phyloP scores from a whole-genome alignment of 2,888 invertebrate species.

The Sipha maydis region DNA sequence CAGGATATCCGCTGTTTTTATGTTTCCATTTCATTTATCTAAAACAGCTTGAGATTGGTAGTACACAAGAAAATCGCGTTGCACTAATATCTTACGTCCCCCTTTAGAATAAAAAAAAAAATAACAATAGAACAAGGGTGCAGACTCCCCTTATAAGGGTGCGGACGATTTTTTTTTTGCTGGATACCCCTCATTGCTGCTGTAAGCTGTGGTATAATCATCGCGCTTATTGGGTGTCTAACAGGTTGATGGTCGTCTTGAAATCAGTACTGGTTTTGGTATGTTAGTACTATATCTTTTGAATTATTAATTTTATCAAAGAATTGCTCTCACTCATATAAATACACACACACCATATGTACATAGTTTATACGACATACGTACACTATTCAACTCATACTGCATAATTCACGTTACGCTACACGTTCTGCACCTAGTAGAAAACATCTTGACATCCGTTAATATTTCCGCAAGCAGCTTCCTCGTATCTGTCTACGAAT shows the following conservation, averaged over 20 bases:
- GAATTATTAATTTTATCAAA: not conserved
- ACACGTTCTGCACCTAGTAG: constrained; percentile 5
- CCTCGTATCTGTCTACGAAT: not conserved
- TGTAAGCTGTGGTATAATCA: not conserved
- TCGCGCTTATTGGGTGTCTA: not conserved
- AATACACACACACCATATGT: not conserved
- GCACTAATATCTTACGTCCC: constrained; percentile 43
- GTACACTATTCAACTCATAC: constrained; percentile 3
- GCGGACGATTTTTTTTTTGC: not conserved
- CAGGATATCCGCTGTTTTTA: constrained; percentile 46
- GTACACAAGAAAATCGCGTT: not conserved
- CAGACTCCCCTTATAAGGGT: constrained; percentile 24
- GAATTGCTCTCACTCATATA: not conserved
- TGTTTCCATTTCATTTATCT: constrained; percentile 48
- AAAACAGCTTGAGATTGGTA: constrained; percentile 50
- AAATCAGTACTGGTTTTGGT: constrained; percentile 29
- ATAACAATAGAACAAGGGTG: constrained; percentile 43
- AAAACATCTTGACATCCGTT: constrained; percentile 60
- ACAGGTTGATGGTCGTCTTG: constrained; percentile 31
- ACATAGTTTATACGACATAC: not conserved
- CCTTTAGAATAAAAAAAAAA: not conserved
- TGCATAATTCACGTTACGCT: constrained; percentile 53
- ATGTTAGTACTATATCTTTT: constrained; percentile 33
- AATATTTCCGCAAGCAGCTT: constrained; percentile 41
- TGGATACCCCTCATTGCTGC: not conserved